A percentile compares a stretch with the other conserved stretches of the same genome.
Conservation (phyloP, 2,113 vertebrate genomes). For the Mandrillus leucophaeus region DNA sequence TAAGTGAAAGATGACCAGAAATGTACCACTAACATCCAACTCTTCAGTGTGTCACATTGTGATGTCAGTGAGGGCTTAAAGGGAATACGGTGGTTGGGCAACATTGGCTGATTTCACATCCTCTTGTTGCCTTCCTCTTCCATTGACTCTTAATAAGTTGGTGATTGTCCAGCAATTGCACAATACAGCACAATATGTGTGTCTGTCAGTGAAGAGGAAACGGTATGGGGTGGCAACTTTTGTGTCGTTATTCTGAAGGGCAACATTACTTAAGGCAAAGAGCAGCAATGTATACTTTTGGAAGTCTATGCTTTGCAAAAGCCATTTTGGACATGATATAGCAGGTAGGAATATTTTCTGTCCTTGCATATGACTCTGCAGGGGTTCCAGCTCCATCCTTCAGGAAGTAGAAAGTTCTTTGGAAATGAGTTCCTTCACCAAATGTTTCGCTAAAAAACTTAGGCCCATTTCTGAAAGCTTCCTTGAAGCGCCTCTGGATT, state of each 20-base stretch:
- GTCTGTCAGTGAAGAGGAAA: not conserved
- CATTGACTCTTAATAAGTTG: not conserved
- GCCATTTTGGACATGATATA: not conserved
- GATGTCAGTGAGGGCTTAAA: not conserved
- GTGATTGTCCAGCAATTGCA: not conserved
- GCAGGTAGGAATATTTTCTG: not conserved
- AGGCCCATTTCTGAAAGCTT: not conserved
- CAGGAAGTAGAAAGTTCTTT: constrained; percentile 10
- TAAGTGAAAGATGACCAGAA: not conserved
- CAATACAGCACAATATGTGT: not conserved
- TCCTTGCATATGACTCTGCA: not conserved
- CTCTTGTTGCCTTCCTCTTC: not conserved
- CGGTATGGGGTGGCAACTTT: not conserved
- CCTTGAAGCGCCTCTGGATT: not conserved
- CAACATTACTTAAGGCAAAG: not conserved
- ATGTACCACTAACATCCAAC: not conserved
- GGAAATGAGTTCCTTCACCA: not conserved
- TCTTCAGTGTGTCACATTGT: rapidly evolving
- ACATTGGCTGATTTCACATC: not conserved
- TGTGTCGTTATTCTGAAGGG: not conserved
- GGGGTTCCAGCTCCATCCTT: not conserved
- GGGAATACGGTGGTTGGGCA: not conserved
- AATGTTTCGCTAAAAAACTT: not conserved
- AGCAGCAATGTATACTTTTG: not conserved
- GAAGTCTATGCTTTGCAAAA: not conserved